A percentile compares a stretch with the other conserved stretches of the same genome.
These are phyloP conservation scores for Gryllus longicercus DNA, from an alignment of 2,888 invertebrate genomes.

Conservation along the genomic window DNA sequence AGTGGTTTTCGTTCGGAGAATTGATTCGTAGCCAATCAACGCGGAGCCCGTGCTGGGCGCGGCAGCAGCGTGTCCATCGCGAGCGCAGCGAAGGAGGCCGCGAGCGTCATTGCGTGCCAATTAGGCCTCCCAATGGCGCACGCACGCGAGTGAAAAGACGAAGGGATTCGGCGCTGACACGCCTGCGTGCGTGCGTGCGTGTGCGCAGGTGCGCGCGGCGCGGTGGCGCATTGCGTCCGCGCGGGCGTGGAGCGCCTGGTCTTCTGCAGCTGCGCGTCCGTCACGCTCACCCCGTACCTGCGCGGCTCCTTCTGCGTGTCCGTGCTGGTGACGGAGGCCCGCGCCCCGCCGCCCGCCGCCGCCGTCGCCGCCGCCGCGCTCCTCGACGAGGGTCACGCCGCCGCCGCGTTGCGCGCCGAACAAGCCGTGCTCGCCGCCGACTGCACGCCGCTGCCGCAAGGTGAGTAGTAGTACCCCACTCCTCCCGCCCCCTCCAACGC, in stretches of 20 bases:
- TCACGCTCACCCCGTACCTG: slow-evolving; percentile 51
- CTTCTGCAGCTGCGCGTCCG: slow-evolving; percentile 59
- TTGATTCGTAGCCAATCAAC: no score
- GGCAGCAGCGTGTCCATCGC: no score
- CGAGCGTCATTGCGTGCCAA: no score
- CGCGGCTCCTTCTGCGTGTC: slow-evolving; percentile 49
- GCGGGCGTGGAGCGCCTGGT: slow-evolving; percentile 55
- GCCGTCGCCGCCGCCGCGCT: slow-evolving; percentile 46
- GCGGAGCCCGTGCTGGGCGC: no score
- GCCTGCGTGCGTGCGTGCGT: no score
- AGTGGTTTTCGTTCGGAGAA: no score
- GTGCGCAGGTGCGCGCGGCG: slow-evolving; percentile 53
- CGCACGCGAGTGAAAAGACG: no score
- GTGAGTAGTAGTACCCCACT: slow-evolving; percentile 40
- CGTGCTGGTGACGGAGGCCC: slow-evolving; percentile 54
- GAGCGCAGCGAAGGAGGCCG: no score
- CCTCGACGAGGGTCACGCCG: slow-evolving; percentile 59
- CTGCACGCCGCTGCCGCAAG: slow-evolving; percentile 50
- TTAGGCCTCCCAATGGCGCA: no score
- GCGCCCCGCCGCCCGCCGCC: slow-evolving; percentile 47
- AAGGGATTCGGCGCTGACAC: no score
- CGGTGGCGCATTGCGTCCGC: slow-evolving; percentile 57
- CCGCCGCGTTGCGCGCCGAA: slow-evolving; percentile 60
- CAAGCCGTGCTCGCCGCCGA: slow-evolving; percentile 54
- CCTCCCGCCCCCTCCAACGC: no score